Conservation (phyloP, 2,113 vertebrate species). For the Rafetus swinhoei region DNA sequence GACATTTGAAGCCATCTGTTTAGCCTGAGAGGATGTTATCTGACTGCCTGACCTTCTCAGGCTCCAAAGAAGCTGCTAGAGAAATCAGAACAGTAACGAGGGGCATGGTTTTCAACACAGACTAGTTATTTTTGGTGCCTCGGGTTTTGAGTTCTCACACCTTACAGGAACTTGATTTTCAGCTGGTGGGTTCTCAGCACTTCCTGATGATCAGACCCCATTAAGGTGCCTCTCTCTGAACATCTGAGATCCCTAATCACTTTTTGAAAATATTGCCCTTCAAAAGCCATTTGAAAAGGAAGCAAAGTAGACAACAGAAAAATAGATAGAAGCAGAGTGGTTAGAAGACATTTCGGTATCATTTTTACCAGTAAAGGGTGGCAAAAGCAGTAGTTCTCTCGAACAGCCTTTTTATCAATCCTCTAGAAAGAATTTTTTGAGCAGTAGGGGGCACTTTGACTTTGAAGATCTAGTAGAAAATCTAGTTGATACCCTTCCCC, state of each 20-base stretch:
- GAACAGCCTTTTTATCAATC: neutral
- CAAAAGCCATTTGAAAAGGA: neutral
- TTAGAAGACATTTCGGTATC: neutral
- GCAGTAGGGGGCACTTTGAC: conserved; percentile 61
- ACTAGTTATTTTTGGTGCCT: neutral
- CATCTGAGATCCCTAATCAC: neutral
- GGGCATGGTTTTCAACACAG: neutral
- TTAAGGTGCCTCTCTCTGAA: neutral
- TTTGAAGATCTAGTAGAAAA: neutral
- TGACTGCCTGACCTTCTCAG: neutral
- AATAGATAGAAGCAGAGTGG: neutral
- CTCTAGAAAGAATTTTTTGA: neutral
- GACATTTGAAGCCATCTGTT: neutral
- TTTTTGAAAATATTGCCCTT: neutral
- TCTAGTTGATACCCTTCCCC: neutral
- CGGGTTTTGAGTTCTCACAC: neutral
- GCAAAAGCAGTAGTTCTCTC: neutral
- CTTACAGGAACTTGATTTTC: neutral
- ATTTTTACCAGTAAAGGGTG: neutral
- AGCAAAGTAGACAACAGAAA: conserved; percentile 1
- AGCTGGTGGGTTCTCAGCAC: neutral
- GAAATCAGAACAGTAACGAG: neutral
- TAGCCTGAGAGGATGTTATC: neutral
- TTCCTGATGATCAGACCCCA: neutral
- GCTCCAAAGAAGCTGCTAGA: neutral